A percentile compares a stretch with the other conserved stretches of the same genome.
Evolutionary conservation across 1,140 invertebrate species (phyloP).

Genomic region (Bradynema listronoti): DNA sequence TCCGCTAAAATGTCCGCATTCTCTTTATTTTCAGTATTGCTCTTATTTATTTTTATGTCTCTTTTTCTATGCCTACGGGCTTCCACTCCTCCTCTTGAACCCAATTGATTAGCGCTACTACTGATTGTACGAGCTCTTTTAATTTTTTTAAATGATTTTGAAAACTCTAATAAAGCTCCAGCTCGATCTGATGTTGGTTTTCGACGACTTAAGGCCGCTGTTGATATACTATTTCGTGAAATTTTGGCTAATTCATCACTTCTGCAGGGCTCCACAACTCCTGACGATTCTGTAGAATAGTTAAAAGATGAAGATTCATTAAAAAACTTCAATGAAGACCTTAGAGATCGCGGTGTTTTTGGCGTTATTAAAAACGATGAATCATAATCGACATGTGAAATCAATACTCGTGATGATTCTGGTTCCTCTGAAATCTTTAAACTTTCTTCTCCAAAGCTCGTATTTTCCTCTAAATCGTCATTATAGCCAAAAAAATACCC

Average conservation of each 20-base stretch:
- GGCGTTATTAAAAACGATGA: too few relatives aligned
- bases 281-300: too few relatives aligned
- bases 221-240: background rate
- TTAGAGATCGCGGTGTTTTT: too few relatives aligned
- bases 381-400: too few relatives aligned
- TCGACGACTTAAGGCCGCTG: background rate
- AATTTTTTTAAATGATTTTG: slow-evolving; percentile 54
- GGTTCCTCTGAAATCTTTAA: too few relatives aligned
- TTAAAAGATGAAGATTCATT: too few relatives aligned
- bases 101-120: background rate
- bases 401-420: too few relatives aligned
- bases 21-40: background rate
- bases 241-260: background rate
- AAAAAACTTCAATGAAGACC: too few relatives aligned
- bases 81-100: background rate
- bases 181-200: too few relatives aligned
- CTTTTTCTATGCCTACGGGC: background rate
- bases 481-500: too few relatives aligned
- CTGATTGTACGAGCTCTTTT: slow-evolving; percentile 31
- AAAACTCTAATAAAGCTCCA: slow-evolving; percentile 48
- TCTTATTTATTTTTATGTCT: slow-evolving; percentile 1
- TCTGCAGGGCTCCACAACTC: background rate
- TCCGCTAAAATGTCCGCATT: background rate
- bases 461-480: too few relatives aligned
- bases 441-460: too few relatives aligned